phyloP scores from a whole-genome alignment of 2,888 invertebrate genomes.

The Gibbula magus region DNA sequence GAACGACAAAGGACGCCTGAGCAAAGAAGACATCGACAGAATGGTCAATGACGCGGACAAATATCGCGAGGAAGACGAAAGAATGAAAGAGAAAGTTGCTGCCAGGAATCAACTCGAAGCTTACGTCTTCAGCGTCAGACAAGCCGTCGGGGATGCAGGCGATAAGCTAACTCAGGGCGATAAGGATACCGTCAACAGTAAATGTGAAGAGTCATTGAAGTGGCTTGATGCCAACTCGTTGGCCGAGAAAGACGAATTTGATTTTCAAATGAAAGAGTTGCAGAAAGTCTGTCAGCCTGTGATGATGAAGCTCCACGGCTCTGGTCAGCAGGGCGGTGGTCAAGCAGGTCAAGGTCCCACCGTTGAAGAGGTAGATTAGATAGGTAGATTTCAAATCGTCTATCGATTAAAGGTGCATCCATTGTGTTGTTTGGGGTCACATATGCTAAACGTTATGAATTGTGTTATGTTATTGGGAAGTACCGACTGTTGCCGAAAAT shows the following conservation, averaged over 20 bases:
- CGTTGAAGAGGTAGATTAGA: constrained; percentile 80
- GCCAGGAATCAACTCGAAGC: constrained; percentile 68
- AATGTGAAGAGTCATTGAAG: constrained; percentile 80
- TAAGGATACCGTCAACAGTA: constrained; percentile 79
- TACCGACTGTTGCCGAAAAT: too few relatives aligned
- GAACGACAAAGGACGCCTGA: constrained; percentile 89
- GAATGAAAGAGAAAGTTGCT: constrained; percentile 61
- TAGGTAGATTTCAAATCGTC: too few relatives aligned
- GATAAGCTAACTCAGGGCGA: constrained; percentile 81
- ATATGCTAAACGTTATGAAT: too few relatives aligned
- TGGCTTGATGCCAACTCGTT: constrained; percentile 89
- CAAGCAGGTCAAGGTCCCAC: constrained; percentile 76
- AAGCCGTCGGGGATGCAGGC: constrained; percentile 80
- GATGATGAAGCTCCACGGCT: constrained; percentile 79
- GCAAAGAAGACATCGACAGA: constrained; percentile 89
- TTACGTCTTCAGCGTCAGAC: constrained; percentile 75
- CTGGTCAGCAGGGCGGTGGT: constrained; percentile 35
- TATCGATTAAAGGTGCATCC: too few relatives aligned
- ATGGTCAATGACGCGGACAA: constrained; percentile 76
- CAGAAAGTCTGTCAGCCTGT: constrained; percentile 86
- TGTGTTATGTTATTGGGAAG: too few relatives aligned
- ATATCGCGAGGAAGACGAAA: constrained; percentile 70
- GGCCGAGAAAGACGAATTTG: constrained; percentile 85
- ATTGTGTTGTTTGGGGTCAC: too few relatives aligned
- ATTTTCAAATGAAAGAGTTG: constrained; percentile 85